phyloP scores from a whole-genome alignment of 2,888 invertebrate species.

The Cryptocheilus praepositus region DNA sequence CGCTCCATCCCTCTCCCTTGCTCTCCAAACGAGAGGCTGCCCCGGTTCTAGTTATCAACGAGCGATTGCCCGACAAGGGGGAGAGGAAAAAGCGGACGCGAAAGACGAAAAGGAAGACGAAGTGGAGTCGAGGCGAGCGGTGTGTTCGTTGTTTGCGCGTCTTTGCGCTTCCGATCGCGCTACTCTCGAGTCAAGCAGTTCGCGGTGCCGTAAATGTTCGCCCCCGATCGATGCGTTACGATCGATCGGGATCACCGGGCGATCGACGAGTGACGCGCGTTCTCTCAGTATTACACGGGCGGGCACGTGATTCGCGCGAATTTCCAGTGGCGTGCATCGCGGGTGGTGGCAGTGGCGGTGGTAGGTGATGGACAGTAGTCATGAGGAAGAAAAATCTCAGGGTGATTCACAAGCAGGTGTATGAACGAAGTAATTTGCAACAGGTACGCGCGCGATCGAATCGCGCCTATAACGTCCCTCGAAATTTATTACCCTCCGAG shows the following conservation, averaged over 20 bases:
- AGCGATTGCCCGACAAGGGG: background rate
- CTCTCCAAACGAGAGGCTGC: background rate
- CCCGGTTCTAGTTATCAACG: too few species aligned
- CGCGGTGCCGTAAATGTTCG: too few species aligned
- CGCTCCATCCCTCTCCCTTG: slow-evolving; percentile 9
- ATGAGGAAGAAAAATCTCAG: slow-evolving; percentile 73
- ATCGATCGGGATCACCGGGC: slow-evolving; percentile 10
- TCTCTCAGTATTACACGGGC: too few species aligned
- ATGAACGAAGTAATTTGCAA: slow-evolving; percentile 55
- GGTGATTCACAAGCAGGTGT: slow-evolving; percentile 70
- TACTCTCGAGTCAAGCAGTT: too few species aligned
- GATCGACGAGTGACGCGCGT: background rate
- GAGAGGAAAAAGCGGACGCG: background rate
- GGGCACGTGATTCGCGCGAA: too few species aligned
- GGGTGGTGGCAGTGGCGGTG: too few species aligned
- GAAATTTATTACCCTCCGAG: too few species aligned
- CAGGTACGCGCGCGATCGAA: slow-evolving; percentile 52
- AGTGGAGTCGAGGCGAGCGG: background rate
- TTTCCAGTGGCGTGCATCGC: too few species aligned
- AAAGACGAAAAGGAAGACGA: slow-evolving; percentile 13
- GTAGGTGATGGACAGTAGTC: slow-evolving; percentile 9
- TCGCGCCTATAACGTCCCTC: background rate
- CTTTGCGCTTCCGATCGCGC: too few species aligned
- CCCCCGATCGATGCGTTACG: slow-evolving; percentile 29
- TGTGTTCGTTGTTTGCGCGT: too few species aligned